A percentile compares a stretch with the other conserved stretches of the same genome.
phyloP scores from a whole-genome alignment of 1,140 invertebrate genomes.

The Drosophila suzukii region DNA sequence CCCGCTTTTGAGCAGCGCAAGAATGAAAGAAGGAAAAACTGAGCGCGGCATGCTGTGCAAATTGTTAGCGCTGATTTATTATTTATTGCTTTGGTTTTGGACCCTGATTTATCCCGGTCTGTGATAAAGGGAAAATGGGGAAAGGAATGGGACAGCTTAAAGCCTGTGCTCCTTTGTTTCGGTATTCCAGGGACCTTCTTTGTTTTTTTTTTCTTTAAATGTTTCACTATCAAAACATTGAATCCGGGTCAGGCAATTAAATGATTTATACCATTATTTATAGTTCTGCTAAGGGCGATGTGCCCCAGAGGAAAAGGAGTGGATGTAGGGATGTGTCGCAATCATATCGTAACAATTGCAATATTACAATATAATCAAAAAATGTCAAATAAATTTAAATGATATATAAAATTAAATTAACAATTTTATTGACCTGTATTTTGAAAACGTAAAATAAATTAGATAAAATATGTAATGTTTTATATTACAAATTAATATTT shows the following conservation, averaged over 20 bases:
- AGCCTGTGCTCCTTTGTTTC: constrained; percentile 46
- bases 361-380: background rate
- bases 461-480: too few relatives aligned
- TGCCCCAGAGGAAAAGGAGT: background rate
- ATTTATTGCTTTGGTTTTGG: constrained; percentile 74
- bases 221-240: constrained; percentile 39
- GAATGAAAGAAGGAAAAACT: constrained; percentile 12
- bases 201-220: constrained; percentile 10
- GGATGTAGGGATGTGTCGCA: background rate
- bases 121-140: constrained; percentile 6
- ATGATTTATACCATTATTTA: constrained; percentile 60
- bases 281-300: constrained; percentile 28
- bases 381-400: too few relatives aligned
- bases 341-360: too few relatives aligned
- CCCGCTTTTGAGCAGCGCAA: background rate
- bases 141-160: constrained; percentile 11
- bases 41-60: constrained; percentile 50
- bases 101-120: constrained; percentile 67
- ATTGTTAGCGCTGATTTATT: constrained; percentile 77
- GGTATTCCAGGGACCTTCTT: constrained; percentile 22
- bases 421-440: too few relatives aligned
- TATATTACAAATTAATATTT: too few relatives aligned
- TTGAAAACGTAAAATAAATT: too few relatives aligned
- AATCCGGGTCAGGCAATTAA: constrained; percentile 59
- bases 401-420: too few relatives aligned